Conservation (phyloP, 1,140 invertebrate species). For the Trypoxylus dichotomus region DNA sequence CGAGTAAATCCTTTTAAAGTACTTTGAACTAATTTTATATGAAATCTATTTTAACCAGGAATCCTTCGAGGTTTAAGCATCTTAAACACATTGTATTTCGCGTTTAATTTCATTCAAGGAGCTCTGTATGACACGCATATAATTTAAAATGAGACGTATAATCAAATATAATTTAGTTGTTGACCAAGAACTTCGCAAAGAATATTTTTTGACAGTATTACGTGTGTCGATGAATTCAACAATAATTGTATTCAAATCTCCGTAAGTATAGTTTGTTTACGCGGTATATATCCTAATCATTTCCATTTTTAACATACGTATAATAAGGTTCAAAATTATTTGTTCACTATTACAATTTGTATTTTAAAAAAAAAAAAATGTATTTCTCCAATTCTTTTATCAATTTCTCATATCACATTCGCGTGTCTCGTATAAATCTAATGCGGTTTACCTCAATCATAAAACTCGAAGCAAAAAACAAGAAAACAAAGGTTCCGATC, state of each 20-base stretch:
- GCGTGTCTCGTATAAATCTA: background rate
- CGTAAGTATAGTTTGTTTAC: background rate
- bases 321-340: no score
- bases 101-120: background rate
- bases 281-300: background rate
- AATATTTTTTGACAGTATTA: background rate
- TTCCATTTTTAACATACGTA: background rate
- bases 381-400: background rate
- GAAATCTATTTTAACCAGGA: no score
- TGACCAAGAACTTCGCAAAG: background rate
- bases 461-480: background rate
- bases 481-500: background rate
- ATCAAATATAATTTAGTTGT: slow-evolving; percentile 11
- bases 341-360: no score
- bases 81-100: background rate
- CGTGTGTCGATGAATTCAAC: background rate
- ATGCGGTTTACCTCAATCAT: background rate
- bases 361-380: no score
- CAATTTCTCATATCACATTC: background rate
- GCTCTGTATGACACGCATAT: background rate
- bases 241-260: background rate
- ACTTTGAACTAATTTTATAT: no score
- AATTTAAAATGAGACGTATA: background rate
- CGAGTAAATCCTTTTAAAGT: no score
- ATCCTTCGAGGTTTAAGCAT: no score